Base-by-base conservation (phyloP, 1,140 invertebrate species). In the Lordiphosa mommai region DNA sequence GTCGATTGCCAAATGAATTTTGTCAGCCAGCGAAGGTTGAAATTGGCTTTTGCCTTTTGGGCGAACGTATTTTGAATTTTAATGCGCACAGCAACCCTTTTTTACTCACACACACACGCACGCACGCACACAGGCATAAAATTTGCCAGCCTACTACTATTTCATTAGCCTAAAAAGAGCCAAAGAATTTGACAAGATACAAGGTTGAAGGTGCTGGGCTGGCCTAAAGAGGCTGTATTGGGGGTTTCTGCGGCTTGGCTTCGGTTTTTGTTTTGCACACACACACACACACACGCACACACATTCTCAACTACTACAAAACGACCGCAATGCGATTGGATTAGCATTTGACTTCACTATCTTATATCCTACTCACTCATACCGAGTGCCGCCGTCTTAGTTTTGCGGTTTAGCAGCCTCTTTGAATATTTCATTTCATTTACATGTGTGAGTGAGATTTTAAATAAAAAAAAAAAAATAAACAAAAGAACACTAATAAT, bases 41-140 rank as follows among this genome's bases (percentile, higher is more conserved):
- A 80, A 80, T 80, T 80, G 76, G 76, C 76, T 74, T 82, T 67
- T 80, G 76, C 70, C 71, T 80, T 76, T 80, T 57, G 23, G 76
- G 70, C 67, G 58, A 71, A 80, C 67, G 71, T 72, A 82, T 76
- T 82, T 82, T 84, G 76, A 82, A 82, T 82, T 84, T 76, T 84
- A 82, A 82, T 82, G 71, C 57, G 58, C 46, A 29, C 12, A 8
- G 13, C 32, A 23, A 49, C 53, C 56, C 61, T 51, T 61, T 70
- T 38, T 10, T 48, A 40, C 20, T 40, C 47, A 40, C 40, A 47
- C 56, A 6, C 20, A 6, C 23, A 4, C 20, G 6, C 20, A 23
- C 20, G 0, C 20, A 4, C 20, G 20, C 20, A 23, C 20, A 23
- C 20, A 23, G 20, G 20, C 20, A 23, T 3, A 23, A 23, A 4